Evolutionary conservation across 2,888 invertebrate genomes (phyloP).

Genomic region (Itoplectis maculator): DNA sequence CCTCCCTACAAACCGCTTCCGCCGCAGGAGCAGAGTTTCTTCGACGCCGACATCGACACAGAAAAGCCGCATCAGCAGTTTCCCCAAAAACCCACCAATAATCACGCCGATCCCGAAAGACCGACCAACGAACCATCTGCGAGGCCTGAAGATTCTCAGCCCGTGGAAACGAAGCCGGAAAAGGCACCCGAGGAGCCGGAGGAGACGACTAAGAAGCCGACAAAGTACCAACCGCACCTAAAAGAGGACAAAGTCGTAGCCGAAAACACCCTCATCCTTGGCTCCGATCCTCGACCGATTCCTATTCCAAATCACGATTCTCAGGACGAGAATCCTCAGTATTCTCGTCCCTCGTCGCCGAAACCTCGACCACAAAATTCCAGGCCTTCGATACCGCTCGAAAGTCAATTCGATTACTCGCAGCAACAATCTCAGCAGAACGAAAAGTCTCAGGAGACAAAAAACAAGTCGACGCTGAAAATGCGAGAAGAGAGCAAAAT

Average conservation of each 20-base stretch:
- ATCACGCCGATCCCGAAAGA: constrained; percentile 69
- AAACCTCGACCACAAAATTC: too few relatives aligned
- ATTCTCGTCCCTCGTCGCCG: constrained; percentile 52
- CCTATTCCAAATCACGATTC: constrained; percentile 73
- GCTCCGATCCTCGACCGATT: constrained; percentile 74
- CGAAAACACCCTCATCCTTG: constrained; percentile 78
- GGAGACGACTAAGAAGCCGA: constrained; percentile 60
- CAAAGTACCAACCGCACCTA: constrained; percentile 76
- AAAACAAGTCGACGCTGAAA: constrained; percentile 49
- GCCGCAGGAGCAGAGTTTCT: constrained; percentile 54
- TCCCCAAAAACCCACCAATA: constrained; percentile 68
- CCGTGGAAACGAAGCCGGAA: neutral
- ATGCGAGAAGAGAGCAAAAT: constrained; percentile 36
- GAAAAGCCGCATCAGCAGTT: constrained; percentile 64
- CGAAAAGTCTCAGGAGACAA: constrained; percentile 53
- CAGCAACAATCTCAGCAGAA: neutral
- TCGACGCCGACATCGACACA: constrained; percentile 61
- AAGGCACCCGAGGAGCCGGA: constrained; percentile 34
- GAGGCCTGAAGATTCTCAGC: constrained; percentile 18
- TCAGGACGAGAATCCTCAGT: constrained; percentile 69
- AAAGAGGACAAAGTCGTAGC: constrained; percentile 76
- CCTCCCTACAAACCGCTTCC: constrained; percentile 80
- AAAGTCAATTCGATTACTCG: constrained; percentile 41
- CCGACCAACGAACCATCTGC: constrained; percentile 1
- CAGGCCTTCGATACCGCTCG: constrained; percentile 63